phyloP scores from a whole-genome alignment of 1,140 invertebrate species.

The Ceratitis capitata region DNA sequence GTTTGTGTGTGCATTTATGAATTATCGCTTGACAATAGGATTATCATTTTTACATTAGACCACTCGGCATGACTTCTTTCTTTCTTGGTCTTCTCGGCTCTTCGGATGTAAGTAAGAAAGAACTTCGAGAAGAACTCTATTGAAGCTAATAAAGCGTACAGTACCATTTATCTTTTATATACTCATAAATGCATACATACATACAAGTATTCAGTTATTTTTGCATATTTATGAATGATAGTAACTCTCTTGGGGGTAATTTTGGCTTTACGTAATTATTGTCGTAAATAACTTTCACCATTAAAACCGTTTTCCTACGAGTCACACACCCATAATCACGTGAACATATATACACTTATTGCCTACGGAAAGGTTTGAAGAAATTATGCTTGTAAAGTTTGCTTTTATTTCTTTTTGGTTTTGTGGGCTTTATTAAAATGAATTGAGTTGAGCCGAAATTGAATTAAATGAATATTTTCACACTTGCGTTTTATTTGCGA shows the following conservation, averaged over 20 bases:
- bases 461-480: slow-evolving; percentile 42
- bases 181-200: background rate
- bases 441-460: slow-evolving; percentile 39
- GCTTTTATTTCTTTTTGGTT: slow-evolving; percentile 38
- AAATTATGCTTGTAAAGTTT: slow-evolving; percentile 11
- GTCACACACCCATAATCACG: too few relatives aligned
- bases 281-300: slow-evolving; percentile 58
- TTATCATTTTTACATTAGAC: slow-evolving; percentile 62
- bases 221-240: background rate
- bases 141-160: slow-evolving; percentile 30
- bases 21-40: slow-evolving; percentile 64
- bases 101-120: background rate
- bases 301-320: slow-evolving; percentile 17
- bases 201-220: background rate
- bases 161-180: background rate
- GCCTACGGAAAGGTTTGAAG: background rate
- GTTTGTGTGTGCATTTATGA: slow-evolving; percentile 48
- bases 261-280: slow-evolving; percentile 60
- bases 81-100: background rate
- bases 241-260: slow-evolving; percentile 60
- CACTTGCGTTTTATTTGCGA: background rate
- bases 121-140: background rate
- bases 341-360: too few relatives aligned
- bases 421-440: slow-evolving; percentile 41
- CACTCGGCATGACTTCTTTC: slow-evolving; percentile 46